These are phyloP conservation scores for Papilio demoleus DNA, from an alignment of 2,888 invertebrate genomes.

Conservation along the genomic window DNA sequence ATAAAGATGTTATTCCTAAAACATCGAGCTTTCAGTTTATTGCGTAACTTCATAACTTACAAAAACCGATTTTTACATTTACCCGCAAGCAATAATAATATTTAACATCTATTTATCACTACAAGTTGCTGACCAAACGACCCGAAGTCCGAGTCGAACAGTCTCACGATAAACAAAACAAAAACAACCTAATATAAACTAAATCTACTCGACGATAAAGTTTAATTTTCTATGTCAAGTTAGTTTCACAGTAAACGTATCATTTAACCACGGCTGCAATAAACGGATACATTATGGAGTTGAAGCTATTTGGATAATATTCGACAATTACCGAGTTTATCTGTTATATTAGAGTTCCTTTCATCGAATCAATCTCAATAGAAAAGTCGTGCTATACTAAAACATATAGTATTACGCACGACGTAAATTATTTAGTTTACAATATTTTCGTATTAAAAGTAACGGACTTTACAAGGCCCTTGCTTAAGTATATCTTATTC, in stretches of 20 bases:
- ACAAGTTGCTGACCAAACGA: constrained; percentile 51
- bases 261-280: constrained; percentile 57
- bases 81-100: constrained; percentile 35
- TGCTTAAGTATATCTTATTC: no score
- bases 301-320: constrained; percentile 64
- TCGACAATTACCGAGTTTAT: constrained; percentile 48
- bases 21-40: constrained; percentile 6
- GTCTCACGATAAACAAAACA: constrained; percentile 49
- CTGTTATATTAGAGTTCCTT: constrained; percentile 16
- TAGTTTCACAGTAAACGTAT: constrained; percentile 56
- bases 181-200: constrained; percentile 39
- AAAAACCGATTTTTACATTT: constrained; percentile 39
- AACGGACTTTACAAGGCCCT: no score
- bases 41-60: neutral
- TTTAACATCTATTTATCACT: constrained; percentile 44
- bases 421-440: no score
- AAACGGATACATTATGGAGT: constrained; percentile 60
- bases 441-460: no score
- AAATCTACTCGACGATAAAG: constrained; percentile 33
- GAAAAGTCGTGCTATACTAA: neutral
- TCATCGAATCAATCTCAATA: constrained; percentile 3
- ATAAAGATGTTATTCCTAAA: neutral
- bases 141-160: constrained; percentile 50
- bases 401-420: neutral
- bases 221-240: constrained; percentile 44